Conservation (phyloP, 2,113 vertebrate species). For the Eolophus roseicapilla region DNA sequence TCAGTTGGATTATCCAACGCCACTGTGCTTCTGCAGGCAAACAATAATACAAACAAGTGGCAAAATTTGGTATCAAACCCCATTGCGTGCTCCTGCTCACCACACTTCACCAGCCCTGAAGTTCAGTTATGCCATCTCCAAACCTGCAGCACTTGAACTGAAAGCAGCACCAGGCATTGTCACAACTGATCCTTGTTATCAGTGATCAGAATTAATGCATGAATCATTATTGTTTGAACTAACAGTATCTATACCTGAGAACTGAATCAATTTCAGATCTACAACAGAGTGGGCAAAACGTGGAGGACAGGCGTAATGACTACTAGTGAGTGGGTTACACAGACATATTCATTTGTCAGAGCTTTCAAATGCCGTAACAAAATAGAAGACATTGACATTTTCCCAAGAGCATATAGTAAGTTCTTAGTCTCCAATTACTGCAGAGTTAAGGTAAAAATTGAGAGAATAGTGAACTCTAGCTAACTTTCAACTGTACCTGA, state of each 20-base stretch:
- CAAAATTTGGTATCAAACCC: background rate
- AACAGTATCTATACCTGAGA: background rate
- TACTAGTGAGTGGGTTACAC: background rate
- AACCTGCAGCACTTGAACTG: background rate
- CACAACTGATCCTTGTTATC: background rate
- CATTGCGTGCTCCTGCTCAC: background rate
- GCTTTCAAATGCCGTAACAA: slow-evolving; percentile 10
- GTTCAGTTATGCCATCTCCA: background rate
- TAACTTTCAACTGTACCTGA: background rate
- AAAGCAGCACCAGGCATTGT: background rate
- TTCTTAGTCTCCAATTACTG: background rate
- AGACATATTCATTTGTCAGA: background rate
- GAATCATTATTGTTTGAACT: background rate
- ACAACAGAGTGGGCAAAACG: background rate
- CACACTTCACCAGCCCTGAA: background rate
- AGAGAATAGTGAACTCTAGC: background rate
- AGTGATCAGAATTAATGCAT: background rate
- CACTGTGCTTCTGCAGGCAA: background rate
- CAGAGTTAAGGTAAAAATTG: background rate
- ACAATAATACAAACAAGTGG: background rate
- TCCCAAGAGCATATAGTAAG: background rate
- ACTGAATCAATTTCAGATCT: background rate
- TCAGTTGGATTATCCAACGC: background rate
- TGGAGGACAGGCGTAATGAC: background rate
- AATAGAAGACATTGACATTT: slow-evolving; percentile 17